phyloP scores from a whole-genome alignment of 2,797 vertebrate genomes.

The Acanthurus leucopareius region DNA sequence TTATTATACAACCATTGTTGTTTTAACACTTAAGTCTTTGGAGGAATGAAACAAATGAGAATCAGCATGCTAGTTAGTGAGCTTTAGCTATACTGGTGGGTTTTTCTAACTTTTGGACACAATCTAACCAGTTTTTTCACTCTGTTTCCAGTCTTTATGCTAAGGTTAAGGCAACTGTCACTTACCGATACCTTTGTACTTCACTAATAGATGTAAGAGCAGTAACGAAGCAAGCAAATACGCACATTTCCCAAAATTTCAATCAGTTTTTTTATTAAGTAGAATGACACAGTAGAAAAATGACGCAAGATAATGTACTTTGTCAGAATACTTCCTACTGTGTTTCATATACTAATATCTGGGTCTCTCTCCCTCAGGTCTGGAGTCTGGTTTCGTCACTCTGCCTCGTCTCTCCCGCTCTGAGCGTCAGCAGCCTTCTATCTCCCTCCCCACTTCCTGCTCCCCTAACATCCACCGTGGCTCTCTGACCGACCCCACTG shows the following conservation, averaged over 20 bases:
- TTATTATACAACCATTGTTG: no score
- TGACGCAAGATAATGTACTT: background rate
- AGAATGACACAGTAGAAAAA: background rate
- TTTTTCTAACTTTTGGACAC: background rate
- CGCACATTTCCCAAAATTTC: background rate
- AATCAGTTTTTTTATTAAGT: background rate
- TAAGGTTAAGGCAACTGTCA: background rate
- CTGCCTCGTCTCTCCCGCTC: constrained; percentile 91
- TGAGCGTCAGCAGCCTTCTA: constrained; percentile 86
- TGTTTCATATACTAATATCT: background rate
- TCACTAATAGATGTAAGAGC: background rate
- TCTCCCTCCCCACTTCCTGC: constrained; percentile 71
- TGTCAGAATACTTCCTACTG: background rate
- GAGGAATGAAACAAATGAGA: no score
- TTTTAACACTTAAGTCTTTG: no score
- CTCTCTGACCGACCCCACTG: constrained; percentile 78
- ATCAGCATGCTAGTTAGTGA: no score
- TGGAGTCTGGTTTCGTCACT: constrained; percentile 95
- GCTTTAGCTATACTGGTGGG: no score
- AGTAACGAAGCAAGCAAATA: background rate
- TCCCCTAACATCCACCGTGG: constrained; percentile 78
- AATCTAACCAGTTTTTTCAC: background rate
- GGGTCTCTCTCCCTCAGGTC: constrained; percentile 81
- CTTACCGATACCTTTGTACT: background rate
- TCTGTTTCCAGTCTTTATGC: background rate